These are phyloP conservation scores for Acrossocheilus wenchowensis DNA, from an alignment of 2,797 vertebrate genomes.

Conservation along the genomic window DNA sequence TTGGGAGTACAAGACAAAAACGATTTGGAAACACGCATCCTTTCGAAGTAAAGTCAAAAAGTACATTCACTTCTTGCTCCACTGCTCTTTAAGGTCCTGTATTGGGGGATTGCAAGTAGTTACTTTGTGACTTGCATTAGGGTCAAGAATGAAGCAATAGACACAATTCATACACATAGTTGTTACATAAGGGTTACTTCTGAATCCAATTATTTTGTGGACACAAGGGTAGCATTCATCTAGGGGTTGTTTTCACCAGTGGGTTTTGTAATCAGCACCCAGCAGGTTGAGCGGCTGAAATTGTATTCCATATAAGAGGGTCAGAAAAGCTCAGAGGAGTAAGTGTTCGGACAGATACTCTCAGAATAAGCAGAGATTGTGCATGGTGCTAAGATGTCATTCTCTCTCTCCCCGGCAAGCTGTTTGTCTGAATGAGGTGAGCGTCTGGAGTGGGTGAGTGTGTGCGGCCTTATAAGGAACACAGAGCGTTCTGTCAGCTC, in stretches of 20 bases:
- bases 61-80: not conserved
- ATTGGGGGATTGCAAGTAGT: not conserved
- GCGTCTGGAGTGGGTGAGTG: conserved; percentile 42
- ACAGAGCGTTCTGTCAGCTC: conserved; percentile 31
- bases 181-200: conserved; percentile 40
- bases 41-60: conserved; percentile 4
- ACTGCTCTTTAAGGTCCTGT: not conserved
- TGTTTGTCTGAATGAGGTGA: conserved; percentile 47
- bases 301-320: conserved; percentile 42
- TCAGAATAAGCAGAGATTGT: conserved; percentile 33
- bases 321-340: conserved; percentile 42
- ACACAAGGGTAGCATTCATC: conserved; percentile 39
- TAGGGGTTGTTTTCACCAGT: conserved; percentile 28
- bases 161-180: not conserved
- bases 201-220: conserved; percentile 40
- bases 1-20: not conserved
- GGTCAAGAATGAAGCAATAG: not conserved
- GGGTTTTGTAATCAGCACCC: conserved; percentile 33
- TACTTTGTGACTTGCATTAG: conserved; percentile 12
- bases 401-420: conserved; percentile 33
- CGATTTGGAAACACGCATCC: not conserved
- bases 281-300: conserved; percentile 5
- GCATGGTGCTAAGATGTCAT: conserved; percentile 29
- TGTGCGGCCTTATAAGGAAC: conserved; percentile 48
- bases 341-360: conserved; percentile 27